phyloP scores from a whole-genome alignment of 2,113 vertebrate species.

The Myanophis thanlyinensis region DNA sequence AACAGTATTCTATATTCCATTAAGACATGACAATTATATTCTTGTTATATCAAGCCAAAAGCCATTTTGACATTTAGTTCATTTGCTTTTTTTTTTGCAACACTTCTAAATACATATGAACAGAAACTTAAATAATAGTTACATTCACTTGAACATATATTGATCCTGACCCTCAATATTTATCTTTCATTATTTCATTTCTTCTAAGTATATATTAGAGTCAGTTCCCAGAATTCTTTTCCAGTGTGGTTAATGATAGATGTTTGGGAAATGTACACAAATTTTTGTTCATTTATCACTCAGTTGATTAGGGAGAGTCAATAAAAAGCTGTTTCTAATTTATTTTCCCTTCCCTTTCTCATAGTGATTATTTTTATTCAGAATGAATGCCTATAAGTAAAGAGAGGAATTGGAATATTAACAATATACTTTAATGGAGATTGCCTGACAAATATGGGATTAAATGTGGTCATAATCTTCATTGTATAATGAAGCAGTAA shows the following conservation, averaged over 20 bases:
- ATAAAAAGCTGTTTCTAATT: not conserved
- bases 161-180: not conserved
- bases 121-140: not conserved
- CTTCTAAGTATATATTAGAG: not conserved
- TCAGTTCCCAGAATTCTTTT: not conserved
- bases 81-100: not conserved
- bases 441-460: not conserved
- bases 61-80: not conserved
- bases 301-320: not conserved
- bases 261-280: not conserved
- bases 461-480: not conserved
- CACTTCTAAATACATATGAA: not conserved
- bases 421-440: not conserved
- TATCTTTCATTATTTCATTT: not conserved
- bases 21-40: not conserved
- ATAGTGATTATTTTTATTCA: not conserved
- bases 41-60: not conserved
- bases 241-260: not conserved
- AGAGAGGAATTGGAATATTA: not conserved
- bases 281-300: not conserved
- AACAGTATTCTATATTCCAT: not conserved
- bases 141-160: not conserved
- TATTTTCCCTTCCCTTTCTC: not conserved
- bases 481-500: not conserved
- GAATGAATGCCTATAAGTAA: not conserved